Base-by-base conservation (phyloP, 2,113 vertebrate species). In the Psammodynastes pulverulentus region DNA sequence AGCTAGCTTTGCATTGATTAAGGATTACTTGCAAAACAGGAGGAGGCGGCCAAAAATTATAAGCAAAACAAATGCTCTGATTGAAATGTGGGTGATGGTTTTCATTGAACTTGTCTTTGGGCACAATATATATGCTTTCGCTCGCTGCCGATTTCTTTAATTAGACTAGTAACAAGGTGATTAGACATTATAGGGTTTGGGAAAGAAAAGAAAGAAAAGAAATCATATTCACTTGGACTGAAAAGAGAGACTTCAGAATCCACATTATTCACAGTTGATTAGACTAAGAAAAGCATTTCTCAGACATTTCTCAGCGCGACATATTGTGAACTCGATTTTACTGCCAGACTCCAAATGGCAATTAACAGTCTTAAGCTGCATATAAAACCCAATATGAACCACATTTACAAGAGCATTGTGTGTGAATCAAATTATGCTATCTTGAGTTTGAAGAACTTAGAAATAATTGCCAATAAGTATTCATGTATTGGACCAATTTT, bases 391-490 rank as follows among this genome's bases (percentile, higher is more conserved):
- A 97, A 95, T 96, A 97, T 95, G 96, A 97, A 95, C 96, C 91
- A 95, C 95, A 93, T 97, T 98, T 97, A 97, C 96, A 97, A 97
- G 97, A 97, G 97, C 97, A 97, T 97, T 96, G 97, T 97, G 96
- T 96, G 97, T 97, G 98, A 98, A 98, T 98, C 97, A 98, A 98
- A 98, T 98, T 97, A 98, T n/a, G 94, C 97, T 97, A 97, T 97
- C 97, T 97, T 97, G 97, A 96, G 94, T 98, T 97, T 98, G 97
- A 97, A 97, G 97, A 97, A 98, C 95, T 96, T 97, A 96, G 96
- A 97, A 98, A 97, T 98, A 98, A 98, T 98, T 98, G 97, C 97
- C 97, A 97, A 98, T 98, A 98, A 97, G 98, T 97, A 98, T 98
- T 98, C 97, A 97, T 97, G 96, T 98, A 97, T 97, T 97, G 96